These are phyloP conservation scores for Megastigmus dorsalis DNA, from an alignment of 2,888 invertebrate genomes.

Conservation along the genomic window DNA sequence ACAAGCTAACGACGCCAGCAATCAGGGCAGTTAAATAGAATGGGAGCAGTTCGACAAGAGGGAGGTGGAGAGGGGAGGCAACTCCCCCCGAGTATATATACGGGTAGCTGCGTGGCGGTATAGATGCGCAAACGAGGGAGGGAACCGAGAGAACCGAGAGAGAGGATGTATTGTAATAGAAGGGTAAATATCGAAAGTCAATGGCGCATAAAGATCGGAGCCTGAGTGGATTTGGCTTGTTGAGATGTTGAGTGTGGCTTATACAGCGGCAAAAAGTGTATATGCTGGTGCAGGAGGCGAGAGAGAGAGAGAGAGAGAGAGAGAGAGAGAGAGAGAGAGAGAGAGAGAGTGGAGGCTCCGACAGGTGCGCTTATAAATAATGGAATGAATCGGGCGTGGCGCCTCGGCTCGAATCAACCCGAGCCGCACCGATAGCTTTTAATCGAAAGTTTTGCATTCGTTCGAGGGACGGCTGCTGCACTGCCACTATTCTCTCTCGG, in stretches of 20 bases:
- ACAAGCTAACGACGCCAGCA: no score
- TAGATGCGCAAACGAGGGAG: no score
- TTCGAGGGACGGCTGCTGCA: no score
- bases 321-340: background rate
- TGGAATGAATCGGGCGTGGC: conserved; percentile 48
- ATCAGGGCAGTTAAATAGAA: no score
- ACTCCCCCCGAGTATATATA: no score
- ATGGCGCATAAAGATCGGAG: conserved; percentile 38
- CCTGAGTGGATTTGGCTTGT: conserved; percentile 47
- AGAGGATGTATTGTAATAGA: no score
- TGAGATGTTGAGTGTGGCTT: conserved; percentile 50
- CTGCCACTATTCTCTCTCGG: no score
- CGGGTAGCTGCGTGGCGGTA: no score
- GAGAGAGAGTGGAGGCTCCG: conserved; percentile 33
- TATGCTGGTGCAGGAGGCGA: conserved; percentile 26
- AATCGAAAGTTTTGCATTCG: conserved; percentile 37
- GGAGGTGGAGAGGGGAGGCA: no score
- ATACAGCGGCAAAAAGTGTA: conserved; percentile 50
- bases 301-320: conserved; percentile 41
- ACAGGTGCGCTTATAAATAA: conserved; percentile 55
- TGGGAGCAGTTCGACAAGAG: no score
- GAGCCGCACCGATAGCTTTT: conserved; percentile 29
- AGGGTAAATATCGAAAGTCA: conserved; percentile 45
- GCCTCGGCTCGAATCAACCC: conserved; percentile 27
- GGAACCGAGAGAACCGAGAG: no score